Conservation (phyloP, 2,888 invertebrate genomes). For the Tipula unca region DNA sequence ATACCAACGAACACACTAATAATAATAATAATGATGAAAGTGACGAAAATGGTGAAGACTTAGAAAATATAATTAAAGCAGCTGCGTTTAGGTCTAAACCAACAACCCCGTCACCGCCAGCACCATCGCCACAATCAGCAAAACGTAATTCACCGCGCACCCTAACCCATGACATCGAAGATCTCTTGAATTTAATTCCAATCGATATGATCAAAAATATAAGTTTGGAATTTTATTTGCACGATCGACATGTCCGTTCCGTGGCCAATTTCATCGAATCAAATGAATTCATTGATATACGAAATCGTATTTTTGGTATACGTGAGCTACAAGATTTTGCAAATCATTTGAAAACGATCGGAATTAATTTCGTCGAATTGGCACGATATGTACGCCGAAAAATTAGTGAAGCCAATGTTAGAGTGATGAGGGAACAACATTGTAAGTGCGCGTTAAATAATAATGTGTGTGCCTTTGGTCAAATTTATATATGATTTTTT, state of each 20-base stretch:
- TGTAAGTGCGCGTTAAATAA: background rate
- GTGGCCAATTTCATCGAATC: background rate
- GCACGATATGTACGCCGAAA: background rate
- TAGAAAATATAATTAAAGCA: background rate
- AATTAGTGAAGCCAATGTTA: background rate
- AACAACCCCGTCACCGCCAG: background rate
- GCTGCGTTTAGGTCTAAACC: background rate
- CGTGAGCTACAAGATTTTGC: background rate
- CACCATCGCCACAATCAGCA: background rate
- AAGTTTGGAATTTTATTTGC: background rate
- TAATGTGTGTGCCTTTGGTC: background rate
- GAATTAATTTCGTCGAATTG: background rate
- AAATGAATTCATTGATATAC: background rate
- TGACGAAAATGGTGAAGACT: background rate
- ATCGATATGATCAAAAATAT: background rate
- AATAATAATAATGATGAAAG: background rate
- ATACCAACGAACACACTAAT: background rate
- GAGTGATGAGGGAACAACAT: background rate
- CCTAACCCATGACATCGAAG: background rate
- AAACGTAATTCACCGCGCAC: background rate
- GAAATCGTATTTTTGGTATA: background rate
- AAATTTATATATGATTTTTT: background rate
- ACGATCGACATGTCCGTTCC: background rate
- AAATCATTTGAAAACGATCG: background rate
- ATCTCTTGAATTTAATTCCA: background rate